These are phyloP conservation scores for Erannis defoliaria DNA, from an alignment of 2,888 invertebrate species.

Conservation along the genomic window DNA sequence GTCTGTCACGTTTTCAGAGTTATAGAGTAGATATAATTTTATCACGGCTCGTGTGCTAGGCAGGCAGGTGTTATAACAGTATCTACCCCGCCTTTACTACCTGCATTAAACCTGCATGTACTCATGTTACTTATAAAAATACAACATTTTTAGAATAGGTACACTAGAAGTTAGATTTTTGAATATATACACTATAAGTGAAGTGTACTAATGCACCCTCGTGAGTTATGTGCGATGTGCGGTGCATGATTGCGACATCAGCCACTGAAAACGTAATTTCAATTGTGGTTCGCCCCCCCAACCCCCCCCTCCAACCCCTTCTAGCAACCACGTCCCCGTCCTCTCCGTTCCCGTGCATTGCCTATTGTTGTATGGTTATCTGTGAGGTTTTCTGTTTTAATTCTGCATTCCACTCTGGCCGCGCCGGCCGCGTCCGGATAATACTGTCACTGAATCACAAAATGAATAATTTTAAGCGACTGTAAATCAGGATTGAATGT, in stretches of 20 bases:
- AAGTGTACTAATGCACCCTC: neutral
- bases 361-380: conserved; percentile 13
- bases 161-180: no score
- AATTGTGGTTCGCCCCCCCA: conserved; percentile 8
- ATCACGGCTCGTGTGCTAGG: no score
- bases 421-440: conserved; percentile 5
- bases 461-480: conserved; percentile 12
- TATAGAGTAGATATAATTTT: no score
- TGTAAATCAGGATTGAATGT: conserved; percentile 10
- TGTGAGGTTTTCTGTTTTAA: conserved; percentile 15
- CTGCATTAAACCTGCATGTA: no score
- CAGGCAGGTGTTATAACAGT: no score
- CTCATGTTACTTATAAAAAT: no score
- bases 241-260: conserved; percentile 7
- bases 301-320: neutral
- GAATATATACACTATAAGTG: no score
- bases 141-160: no score
- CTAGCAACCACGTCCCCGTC: neutral
- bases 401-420: neutral
- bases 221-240: neutral
- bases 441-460: conserved; percentile 3
- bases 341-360: neutral
- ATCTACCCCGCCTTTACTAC: no score
- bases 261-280: conserved; percentile 19
- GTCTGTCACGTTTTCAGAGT: no score